phyloP scores from a whole-genome alignment of 1,140 invertebrate species.

The Brachionus koreanus region DNA sequence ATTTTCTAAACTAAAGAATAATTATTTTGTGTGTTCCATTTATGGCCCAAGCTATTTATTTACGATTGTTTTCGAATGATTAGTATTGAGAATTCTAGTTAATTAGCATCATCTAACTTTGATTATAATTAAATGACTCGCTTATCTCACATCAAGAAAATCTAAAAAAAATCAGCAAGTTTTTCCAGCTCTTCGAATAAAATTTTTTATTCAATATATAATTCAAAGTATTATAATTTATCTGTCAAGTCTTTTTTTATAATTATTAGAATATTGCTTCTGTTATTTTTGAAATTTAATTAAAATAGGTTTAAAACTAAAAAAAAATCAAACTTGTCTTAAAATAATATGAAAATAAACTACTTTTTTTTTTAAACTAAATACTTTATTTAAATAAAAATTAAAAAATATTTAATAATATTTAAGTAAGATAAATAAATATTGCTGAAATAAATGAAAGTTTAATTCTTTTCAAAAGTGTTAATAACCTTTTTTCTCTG shows the following conservation, averaged over 20 bases:
- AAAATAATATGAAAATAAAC: background rate
- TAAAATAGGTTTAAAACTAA: too few relatives aligned
- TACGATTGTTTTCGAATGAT: background rate
- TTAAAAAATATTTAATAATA: background rate
- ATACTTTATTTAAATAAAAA: background rate
- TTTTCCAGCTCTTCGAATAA: background rate
- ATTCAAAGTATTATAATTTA: too few relatives aligned
- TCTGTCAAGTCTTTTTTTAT: too few relatives aligned
- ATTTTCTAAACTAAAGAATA: background rate
- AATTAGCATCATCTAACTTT: background rate
- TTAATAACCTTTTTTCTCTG: background rate
- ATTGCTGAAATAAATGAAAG: background rate
- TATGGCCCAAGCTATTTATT: background rate
- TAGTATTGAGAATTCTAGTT: background rate
- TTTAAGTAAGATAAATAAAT: background rate
- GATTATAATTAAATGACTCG: background rate
- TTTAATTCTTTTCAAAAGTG: background rate
- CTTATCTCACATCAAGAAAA: background rate
- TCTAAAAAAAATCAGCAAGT: background rate
- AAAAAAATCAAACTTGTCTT: too few relatives aligned
- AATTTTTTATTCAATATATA: background rate
- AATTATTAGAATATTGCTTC: too few relatives aligned
- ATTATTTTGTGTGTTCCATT: background rate
- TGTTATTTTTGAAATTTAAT: too few relatives aligned
- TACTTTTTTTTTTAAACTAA: background rate